A percentile compares a stretch with the other conserved stretches of the same genome.
Conservation (phyloP, 1,140 invertebrate genomes). For the Drosophila cardini region DNA sequence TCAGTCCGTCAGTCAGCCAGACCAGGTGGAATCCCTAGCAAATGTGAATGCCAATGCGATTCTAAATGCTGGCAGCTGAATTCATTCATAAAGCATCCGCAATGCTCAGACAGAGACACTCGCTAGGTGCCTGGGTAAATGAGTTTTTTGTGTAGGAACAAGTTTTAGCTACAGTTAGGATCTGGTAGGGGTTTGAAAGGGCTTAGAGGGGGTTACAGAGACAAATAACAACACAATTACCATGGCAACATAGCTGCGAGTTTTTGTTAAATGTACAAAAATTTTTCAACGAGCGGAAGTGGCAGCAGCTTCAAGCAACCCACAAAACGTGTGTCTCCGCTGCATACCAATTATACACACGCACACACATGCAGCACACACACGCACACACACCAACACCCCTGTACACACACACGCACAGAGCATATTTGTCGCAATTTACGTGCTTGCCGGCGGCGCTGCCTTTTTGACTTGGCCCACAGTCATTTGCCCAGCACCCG, state of each 20-base stretch:
- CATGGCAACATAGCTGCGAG: constrained; percentile 33
- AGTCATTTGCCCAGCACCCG: constrained; percentile 39
- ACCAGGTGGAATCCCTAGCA: constrained; percentile 39
- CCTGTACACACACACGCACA: not conserved
- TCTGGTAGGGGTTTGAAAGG: not conserved
- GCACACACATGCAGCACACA: constrained; percentile 9
- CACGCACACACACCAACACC: not conserved
- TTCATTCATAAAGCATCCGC: constrained; percentile 72
- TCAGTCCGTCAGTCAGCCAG: not conserved
- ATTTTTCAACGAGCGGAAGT: constrained; percentile 40
- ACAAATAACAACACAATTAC: constrained; percentile 78
- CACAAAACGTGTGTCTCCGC: constrained; percentile 57
- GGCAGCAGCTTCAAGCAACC: constrained; percentile 12
- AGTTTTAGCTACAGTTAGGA: constrained; percentile 11
- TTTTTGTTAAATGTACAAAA: constrained; percentile 72
- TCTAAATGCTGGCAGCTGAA: constrained; percentile 50
- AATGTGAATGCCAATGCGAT: constrained; percentile 24
- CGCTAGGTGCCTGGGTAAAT: constrained; percentile 47
- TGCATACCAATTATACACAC: constrained; percentile 67
- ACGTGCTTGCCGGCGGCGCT: constrained; percentile 54
- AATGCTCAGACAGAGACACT: constrained; percentile 51
- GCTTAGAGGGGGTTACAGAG: not conserved
- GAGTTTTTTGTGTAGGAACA: constrained; percentile 53
- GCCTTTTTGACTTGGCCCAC: constrained; percentile 71
- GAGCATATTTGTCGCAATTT: constrained; percentile 69